Evolutionary conservation across 2,888 invertebrate genomes (phyloP), one percentile per base, ranked within the genome.

Genomic region (Agrochola lota): DNA sequence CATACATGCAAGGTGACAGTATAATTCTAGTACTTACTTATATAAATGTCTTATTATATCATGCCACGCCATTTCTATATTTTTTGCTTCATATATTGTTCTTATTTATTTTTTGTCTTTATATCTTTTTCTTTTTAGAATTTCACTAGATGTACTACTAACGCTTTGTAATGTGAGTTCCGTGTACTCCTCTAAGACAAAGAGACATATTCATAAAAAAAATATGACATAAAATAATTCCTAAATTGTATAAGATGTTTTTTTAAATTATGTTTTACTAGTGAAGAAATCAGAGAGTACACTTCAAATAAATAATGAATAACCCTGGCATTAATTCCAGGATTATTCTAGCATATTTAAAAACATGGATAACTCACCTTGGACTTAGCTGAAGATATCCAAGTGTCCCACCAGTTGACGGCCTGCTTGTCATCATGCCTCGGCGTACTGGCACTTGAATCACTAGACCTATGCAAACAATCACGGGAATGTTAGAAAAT

Each of bases 381-480:
- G 74, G 96, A 94, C 90, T 97, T 97, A 72, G 97, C 97, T 23
- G 97, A 96, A 69, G 97, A 94, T 52, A 97, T 91, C 97, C 97
- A 97, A 62, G 97, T 95, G 88, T 97, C 97, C 97, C 97, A 97
- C 97, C 97, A 97, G 90, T 96, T 97, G 55, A 95, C 95, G 0
- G 93, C 89, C 0, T 93, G 86, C 73, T 86, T 92, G 71, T 94
- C 94, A 75, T 95, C 94, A 66, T 85, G 86, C 30, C 89, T 90
- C 0, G 92, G 91, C n/a, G 92, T 89, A 77, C 91, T 89, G 62
- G 90, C 87, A 89, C 92, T 94, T 73, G 92, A 89, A 84, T 96
- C 94, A 79, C 89, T 86, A 72, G 93, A 92, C 87, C 94, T 95
- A 57, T 23, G 23, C 0, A 30, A 67, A 52, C 1, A 71, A 63